phyloP scores from a whole-genome alignment of 2,888 invertebrate species.

The Cheilosia scutellata region DNA sequence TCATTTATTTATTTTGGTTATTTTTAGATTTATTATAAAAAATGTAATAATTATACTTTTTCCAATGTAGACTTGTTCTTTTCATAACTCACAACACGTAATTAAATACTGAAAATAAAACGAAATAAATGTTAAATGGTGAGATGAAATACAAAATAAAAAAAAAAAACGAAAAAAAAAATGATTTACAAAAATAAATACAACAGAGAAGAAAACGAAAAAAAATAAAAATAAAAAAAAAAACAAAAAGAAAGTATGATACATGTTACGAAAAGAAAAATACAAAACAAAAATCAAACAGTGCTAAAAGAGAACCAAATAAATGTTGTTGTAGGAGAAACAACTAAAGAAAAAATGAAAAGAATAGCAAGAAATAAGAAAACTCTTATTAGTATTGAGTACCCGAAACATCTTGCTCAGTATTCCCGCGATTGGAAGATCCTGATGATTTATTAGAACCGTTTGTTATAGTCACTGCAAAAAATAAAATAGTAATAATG shows the following conservation, averaged over 20 bases:
- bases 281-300: slow-evolving; percentile 15
- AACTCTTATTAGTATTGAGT: slow-evolving; percentile 77
- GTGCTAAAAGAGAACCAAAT: slow-evolving; percentile 28
- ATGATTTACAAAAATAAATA: slow-evolving; percentile 30
- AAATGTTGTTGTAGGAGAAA: background rate
- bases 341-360: slow-evolving; percentile 12
- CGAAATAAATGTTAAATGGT: slow-evolving; percentile 62
- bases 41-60: slow-evolving; percentile 61
- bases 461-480: slow-evolving; percentile 82
- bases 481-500: slow-evolving; percentile 26
- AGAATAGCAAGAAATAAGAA: slow-evolving; percentile 44
- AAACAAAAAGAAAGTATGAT: background rate
- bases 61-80: slow-evolving; percentile 74
- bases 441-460: slow-evolving; percentile 84
- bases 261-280: background rate
- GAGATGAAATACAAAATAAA: slow-evolving; percentile 33
- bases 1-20: slow-evolving; percentile 56
- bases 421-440: slow-evolving; percentile 84
- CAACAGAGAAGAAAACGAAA: slow-evolving; percentile 25
- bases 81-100: slow-evolving; percentile 82
- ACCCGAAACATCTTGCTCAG: slow-evolving; percentile 84
- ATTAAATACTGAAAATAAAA: slow-evolving; percentile 82
- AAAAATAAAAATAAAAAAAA: background rate
- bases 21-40: slow-evolving; percentile 57
- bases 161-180: slow-evolving; percentile 17